Base-by-base conservation (phyloP, 2,113 vertebrate species). In the Machaerirhynchus nigripectus region DNA sequence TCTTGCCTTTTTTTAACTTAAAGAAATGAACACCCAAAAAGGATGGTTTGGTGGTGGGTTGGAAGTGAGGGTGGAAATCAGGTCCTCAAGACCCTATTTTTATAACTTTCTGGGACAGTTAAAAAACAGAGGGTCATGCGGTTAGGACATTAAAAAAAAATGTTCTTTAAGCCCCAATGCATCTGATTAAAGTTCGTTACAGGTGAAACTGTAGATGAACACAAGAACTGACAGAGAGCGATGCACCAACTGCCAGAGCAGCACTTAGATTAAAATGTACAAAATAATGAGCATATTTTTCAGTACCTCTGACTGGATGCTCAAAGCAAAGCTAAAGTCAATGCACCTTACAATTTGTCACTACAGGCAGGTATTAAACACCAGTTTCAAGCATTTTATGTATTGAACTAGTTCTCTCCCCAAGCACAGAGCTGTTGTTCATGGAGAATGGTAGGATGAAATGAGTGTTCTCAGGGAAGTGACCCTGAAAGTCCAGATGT, bases 231-330 rank as follows among this genome's bases (percentile, higher is more conserved):
- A 70, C 65, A 75, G 24, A 13, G 33, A 75, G 31, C 10, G 14
- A 69, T 0, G 2, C 40, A 71, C 35, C 67, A 84, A 55, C n/a
- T 21, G 11, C 15, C 24, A 61, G 39, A 82, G 22, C 26, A 27
- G 47, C n/a, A 20, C 46, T 82, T 22, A 27, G 44, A 73, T 46
- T 52, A 83, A 92, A 91, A 91, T 0, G 3, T 81, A 49, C 8
- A 70, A 95, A 94, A 70, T 87, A 96, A 77, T 33, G 63, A 92
- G 33, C 12, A 24, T n/a, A 26, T 86, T 92, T 87, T 88, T 57
- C 70, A 60, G 24, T 71, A 42, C 76, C 14, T 80, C 31, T 71
- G 57, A 30, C 8, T 89, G 49, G 33, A 46, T 57, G 28, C 53
- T 84, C 37, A 78, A 76, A 86, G 69, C 44, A 75, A 79, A 88